A percentile compares a stretch with the other conserved stretches of the same genome.
Evolutionary conservation across 2,113 vertebrate genomes (phyloP).

Genomic region (Fulica atra): DNA sequence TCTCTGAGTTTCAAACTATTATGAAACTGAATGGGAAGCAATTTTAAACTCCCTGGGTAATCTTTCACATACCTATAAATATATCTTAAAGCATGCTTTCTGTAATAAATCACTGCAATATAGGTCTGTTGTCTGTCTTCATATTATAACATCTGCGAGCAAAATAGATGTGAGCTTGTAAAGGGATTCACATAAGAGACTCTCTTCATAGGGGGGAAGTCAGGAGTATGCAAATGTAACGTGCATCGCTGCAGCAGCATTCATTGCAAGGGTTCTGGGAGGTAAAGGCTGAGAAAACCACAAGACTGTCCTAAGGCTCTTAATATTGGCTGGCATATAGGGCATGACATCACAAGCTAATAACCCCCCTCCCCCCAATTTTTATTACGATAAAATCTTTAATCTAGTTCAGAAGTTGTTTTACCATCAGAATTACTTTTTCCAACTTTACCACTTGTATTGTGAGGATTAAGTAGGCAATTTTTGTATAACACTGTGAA

Average conservation of each 20-base stretch:
- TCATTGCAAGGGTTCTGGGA: neutral
- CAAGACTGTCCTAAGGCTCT: neutral
- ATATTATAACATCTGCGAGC: neutral
- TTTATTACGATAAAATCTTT: neutral
- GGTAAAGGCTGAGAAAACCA: neutral
- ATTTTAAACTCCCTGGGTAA: neutral
- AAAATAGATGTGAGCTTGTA: conserved; percentile 2
- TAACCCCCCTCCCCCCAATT: neutral
- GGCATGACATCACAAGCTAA: neutral
- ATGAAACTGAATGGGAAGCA: neutral
- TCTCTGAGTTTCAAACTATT: neutral
- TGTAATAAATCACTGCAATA: neutral
- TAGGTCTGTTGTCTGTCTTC: neutral
- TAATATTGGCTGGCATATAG: neutral
- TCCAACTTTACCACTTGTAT: neutral
- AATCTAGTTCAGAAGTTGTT: neutral
- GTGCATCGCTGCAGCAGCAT: neutral
- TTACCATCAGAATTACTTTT: neutral
- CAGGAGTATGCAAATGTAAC: neutral
- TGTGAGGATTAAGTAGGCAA: neutral
- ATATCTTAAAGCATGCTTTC: neutral
- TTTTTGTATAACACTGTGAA: neutral
- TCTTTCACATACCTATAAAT: neutral
- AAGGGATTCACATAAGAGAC: neutral
- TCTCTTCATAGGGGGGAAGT: neutral